These are phyloP conservation scores for Coelinius sp. DNA, from an alignment of 2,888 invertebrate genomes.

Conservation along the genomic window DNA sequence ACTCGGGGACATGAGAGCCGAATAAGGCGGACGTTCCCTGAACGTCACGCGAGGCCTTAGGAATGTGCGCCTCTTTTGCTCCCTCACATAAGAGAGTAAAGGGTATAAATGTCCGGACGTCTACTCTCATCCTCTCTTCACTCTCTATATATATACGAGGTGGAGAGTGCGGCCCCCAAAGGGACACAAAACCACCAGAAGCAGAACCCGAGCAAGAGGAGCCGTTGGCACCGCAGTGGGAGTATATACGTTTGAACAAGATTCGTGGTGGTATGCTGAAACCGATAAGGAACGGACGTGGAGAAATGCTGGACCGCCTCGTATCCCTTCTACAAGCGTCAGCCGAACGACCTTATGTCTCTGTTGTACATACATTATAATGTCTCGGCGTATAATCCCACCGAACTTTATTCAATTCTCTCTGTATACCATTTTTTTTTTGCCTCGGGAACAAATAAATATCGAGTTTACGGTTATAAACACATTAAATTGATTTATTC, in stretches of 20 bases:
- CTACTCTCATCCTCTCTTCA: conserved; percentile 3
- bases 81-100: conserved; percentile 19
- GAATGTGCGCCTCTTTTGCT: conserved; percentile 36
- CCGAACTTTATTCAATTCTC: conserved; percentile 12
- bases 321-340: conserved; percentile 32
- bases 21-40: conserved; percentile 47
- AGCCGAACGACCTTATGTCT: conserved; percentile 29
- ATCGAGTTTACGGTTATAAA: neutral
- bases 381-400: neutral
- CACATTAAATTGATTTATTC: neutral
- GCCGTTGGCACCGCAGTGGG: conserved; percentile 11
- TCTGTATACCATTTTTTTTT: neutral
- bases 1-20: conserved; percentile 32
- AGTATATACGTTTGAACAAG: conserved; percentile 37
- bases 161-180: conserved; percentile 16
- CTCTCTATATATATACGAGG: neutral
- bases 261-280: conserved; percentile 47
- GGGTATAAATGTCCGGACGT: conserved; percentile 35
- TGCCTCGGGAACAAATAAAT: neutral
- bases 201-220: conserved; percentile 25
- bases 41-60: conserved; percentile 40
- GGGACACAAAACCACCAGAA: conserved; percentile 33
- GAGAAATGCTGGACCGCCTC: conserved; percentile 46
- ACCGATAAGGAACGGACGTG: conserved; percentile 49
- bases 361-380: conserved; percentile 33